These are phyloP conservation scores for Lithophane ornitopus DNA, from an alignment of 2,888 invertebrate species.

Conservation along the genomic window DNA sequence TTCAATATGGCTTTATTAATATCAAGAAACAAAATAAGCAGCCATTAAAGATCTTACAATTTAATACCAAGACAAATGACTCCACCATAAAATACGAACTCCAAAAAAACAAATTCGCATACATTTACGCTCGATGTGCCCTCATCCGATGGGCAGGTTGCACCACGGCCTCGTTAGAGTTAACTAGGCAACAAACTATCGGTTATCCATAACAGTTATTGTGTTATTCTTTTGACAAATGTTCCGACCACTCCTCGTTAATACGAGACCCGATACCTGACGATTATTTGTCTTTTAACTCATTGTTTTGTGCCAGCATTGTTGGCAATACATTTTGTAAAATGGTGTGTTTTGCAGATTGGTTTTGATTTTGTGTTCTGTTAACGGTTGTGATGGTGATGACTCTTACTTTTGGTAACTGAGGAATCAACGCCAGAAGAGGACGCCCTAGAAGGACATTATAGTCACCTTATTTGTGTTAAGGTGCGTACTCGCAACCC, in stretches of 20 bases:
- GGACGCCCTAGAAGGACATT: background rate
- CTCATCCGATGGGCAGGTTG: constrained; percentile 56
- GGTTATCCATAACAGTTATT: constrained; percentile 89
- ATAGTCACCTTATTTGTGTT: too few relatives aligned
- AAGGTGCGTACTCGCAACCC: too few relatives aligned
- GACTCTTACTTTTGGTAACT: background rate
- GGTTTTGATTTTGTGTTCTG: background rate
- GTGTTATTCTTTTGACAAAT: constrained; percentile 88
- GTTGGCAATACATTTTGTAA: constrained; percentile 28
- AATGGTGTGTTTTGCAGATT: background rate
- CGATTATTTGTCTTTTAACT: constrained; percentile 77
- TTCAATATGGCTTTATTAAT: background rate
- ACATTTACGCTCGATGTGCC: constrained; percentile 66
- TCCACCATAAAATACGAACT: background rate
- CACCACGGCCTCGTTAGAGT: constrained; percentile 77
- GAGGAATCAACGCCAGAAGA: background rate
- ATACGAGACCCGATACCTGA: constrained; percentile 72
- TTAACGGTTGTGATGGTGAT: background rate
- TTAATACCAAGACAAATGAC: constrained; percentile 15
- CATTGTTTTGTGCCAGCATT: constrained; percentile 73
- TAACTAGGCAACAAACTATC: constrained; percentile 88
- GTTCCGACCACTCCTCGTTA: constrained; percentile 79
- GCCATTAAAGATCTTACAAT: background rate
- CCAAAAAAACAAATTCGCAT: constrained; percentile 14
- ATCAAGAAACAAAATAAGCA: background rate